Evolutionary conservation across 2,113 vertebrate genomes (phyloP), one percentile per base, ranked within the genome.

Genomic region (Motacilla alba): DNA sequence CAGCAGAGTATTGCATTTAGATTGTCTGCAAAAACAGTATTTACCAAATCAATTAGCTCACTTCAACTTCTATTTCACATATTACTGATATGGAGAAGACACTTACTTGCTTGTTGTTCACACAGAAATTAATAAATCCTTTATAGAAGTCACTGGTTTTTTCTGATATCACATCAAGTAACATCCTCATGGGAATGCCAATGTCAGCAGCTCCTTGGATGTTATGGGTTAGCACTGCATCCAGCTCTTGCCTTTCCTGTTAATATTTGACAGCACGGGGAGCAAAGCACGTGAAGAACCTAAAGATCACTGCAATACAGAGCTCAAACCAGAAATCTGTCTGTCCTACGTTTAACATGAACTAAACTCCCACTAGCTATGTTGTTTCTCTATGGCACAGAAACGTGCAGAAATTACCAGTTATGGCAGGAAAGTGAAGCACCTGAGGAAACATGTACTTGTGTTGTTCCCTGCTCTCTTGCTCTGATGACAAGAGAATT

Each of bases 31-130:
- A 22, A 91, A 79, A 50, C 24, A 53, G 0, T 30, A 69, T 37
- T 77, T 69, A 62, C 26, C n/a, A 69, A 35, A 69, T 44, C 49
- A 76, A 15, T 56, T 56, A 68, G 4, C 64, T 66, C 50, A 43
- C 13, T 73, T 81, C 14, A 77, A 43, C 14, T 31, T 77, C 59
- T 85, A 18, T 37, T 76, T 72, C 63, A 79, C 17, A 14, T 60
- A 62, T 56, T 26, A 47, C 12, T 26, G 19, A 46, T 4, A 23
- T 4, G 15, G 37, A 66, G 41, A 37, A 92, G 52, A 58, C 47
- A 94, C 91, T 83, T 93, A 99, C 98, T 96, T 97, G 97, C 62
- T 97, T 98, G 89, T 49, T 95, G 37, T 97, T 98, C 81, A 97
- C 87, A n/a, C 73, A 95, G 78, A 98, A 95, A 69, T 66, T 60